A percentile compares a stretch with the other conserved stretches of the same genome.
phyloP scores from a whole-genome alignment of 2,888 invertebrate species.

The Gibbula magus region DNA sequence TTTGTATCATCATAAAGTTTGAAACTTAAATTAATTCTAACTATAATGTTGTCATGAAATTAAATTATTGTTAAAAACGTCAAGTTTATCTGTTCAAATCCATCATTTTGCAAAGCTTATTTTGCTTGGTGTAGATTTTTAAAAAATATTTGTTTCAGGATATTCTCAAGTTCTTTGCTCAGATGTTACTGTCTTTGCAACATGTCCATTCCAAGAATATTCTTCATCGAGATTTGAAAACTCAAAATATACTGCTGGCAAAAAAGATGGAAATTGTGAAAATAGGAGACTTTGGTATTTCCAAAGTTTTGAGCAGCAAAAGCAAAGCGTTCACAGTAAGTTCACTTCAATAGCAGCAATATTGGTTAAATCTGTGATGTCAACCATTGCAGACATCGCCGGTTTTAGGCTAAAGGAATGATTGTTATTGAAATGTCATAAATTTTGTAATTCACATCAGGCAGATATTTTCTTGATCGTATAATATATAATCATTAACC shows the following conservation, averaged over 20 bases:
- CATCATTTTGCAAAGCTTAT: background rate
- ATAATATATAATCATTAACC: no score
- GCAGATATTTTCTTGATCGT: no score
- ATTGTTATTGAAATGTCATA: no score
- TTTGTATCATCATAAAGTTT: no score
- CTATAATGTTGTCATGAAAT: background rate
- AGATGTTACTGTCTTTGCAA: constrained; percentile 85
- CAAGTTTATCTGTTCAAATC: background rate
- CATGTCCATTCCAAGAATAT: constrained; percentile 87
- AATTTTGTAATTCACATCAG: no score
- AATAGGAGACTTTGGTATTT: constrained; percentile 90
- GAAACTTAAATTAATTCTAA: background rate
- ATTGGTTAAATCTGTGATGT: no score
- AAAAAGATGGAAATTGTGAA: constrained; percentile 83
- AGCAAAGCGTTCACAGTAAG: constrained; percentile 77
- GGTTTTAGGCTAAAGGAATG: no score
- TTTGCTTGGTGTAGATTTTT: background rate
- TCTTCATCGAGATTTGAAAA: constrained; percentile 89
- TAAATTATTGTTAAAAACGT: background rate
- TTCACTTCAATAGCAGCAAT: constrained; percentile 7
- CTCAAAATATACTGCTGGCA: constrained; percentile 89
- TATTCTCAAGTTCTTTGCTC: constrained; percentile 83
- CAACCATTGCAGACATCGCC: no score
- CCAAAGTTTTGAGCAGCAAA: constrained; percentile 83
- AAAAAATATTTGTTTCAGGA: constrained; percentile 77